Percentiles rank a stretch among this genome's conserved stretches.
Conservation (phyloP, 64 coral and sea anemone species). For the Montipora capricornis region DNA sequence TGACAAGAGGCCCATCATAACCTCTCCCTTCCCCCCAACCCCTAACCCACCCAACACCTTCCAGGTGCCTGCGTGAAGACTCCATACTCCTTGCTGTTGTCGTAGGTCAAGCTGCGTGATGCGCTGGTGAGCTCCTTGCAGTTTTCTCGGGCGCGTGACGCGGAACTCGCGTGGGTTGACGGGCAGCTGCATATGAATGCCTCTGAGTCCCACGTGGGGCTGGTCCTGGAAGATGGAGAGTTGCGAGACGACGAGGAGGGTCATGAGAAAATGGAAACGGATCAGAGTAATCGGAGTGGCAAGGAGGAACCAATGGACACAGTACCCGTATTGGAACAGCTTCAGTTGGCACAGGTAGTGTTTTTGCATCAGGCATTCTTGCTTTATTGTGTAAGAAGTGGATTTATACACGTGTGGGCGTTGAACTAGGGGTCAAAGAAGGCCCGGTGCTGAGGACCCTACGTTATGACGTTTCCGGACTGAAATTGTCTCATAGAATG, state of each 20-base stretch:
- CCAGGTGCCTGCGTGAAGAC: no score
- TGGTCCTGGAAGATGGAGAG: conserved; percentile 61
- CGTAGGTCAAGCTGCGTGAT: conserved; percentile 93
- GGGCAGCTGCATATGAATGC: conserved; percentile 89
- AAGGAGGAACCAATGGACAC: conserved; percentile 84
- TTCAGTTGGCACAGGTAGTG: conserved; percentile 68
- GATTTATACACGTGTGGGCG: background rate
- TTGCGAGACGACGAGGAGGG: conserved; percentile 67
- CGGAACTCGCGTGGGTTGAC: conserved; percentile 97
- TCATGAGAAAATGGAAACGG: conserved; percentile 93
- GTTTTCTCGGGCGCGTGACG: conserved; percentile 95
- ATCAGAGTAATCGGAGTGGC: conserved; percentile 74
- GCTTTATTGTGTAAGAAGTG: no score
- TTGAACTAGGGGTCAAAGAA: no score
- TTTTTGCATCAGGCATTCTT: background rate
- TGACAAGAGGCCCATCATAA: background rate
- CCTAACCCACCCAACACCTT: no score
- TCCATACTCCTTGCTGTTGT: no score
- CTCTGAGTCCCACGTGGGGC: conserved; percentile 69
- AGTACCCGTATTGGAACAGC: conserved; percentile 94
- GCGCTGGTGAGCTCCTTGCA: conserved; percentile 95
- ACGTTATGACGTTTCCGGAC: no score
- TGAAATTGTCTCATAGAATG: no score
- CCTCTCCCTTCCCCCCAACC: no score
- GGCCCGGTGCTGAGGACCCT: no score